These are phyloP conservation scores for Mastacembelus armatus DNA, from an alignment of 2,797 vertebrate genomes.

Conservation along the genomic window DNA sequence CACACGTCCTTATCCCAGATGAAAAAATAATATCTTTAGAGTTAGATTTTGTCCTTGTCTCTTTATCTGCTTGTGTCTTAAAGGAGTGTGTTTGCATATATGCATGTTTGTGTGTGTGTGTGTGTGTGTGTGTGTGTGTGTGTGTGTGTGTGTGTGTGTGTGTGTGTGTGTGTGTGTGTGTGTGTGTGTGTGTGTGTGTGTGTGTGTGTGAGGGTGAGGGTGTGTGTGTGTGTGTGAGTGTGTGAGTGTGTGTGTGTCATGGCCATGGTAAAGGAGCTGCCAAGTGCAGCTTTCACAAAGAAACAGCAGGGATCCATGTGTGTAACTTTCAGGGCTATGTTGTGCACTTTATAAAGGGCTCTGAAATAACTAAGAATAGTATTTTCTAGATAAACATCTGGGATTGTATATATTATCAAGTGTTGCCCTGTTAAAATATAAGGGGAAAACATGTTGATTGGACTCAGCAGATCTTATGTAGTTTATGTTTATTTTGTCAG, in stretches of 20 bases:
- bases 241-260: conserved; percentile 42
- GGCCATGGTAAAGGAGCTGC: conserved; percentile 37
- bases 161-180: conserved; percentile 18
- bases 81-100: conserved; percentile 28
- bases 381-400: background rate
- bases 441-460: background rate
- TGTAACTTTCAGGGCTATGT: conserved; percentile 1
- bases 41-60: conserved; percentile 48
- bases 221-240: conserved; percentile 15
- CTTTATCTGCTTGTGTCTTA: conserved; percentile 54
- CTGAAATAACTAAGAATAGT: background rate
- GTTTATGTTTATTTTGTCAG: conserved; percentile 34
- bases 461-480: background rate
- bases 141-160: no score
- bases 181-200: conserved; percentile 14
- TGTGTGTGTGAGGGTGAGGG: conserved; percentile 26
- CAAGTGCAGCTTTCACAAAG: conserved; percentile 54
- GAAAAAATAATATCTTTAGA: background rate
- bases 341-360: background rate
- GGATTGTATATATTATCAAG: background rate
- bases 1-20: background rate
- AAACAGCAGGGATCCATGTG: background rate
- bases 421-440: conserved; percentile 10
- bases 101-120: conserved; percentile 10
- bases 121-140: conserved; percentile 17